These are phyloP conservation scores for Notoglanidium macrostoma DNA, from an alignment of 2,797 vertebrate genomes.

Conservation along the genomic window DNA sequence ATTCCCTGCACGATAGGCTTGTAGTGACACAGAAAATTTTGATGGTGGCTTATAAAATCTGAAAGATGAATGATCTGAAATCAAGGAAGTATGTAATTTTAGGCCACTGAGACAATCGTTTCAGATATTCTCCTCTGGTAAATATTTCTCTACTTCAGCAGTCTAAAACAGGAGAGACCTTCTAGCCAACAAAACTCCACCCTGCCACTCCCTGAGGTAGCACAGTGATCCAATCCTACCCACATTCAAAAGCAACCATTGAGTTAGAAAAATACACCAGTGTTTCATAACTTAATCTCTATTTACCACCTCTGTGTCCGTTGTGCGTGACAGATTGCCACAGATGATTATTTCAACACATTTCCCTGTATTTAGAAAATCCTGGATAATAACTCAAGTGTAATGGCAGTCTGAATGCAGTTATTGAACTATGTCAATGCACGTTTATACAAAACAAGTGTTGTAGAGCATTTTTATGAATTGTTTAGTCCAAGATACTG, in stretches of 20 bases:
- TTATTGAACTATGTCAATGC: neutral
- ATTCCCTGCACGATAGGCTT: neutral
- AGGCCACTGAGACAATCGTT: neutral
- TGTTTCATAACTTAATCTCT: neutral
- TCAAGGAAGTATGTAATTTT: neutral
- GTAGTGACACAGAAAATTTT: neutral
- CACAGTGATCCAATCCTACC: slow-evolving; percentile 2
- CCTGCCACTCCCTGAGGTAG: slow-evolving; percentile 4
- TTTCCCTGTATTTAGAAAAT: neutral
- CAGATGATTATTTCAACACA: neutral
- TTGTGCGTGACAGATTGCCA: neutral
- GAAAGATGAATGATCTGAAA: neutral
- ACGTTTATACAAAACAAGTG: neutral
- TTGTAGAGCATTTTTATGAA: neutral
- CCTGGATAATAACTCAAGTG: neutral
- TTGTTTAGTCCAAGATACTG: neutral
- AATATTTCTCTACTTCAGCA: neutral
- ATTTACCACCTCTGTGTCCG: neutral
- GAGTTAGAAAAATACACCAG: slow-evolving; percentile 4
- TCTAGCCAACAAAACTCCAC: slow-evolving; percentile 1
- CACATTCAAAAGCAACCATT: slow-evolving; percentile 3
- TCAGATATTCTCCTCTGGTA: neutral
- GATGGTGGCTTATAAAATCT: neutral
- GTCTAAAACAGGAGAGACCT: neutral
- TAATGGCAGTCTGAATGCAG: neutral